Percentiles rank a stretch among this genome's conserved stretches.
These are phyloP conservation scores for Cheilosia variabilis DNA, from an alignment of 2,888 invertebrate genomes.

Conservation along the genomic window DNA sequence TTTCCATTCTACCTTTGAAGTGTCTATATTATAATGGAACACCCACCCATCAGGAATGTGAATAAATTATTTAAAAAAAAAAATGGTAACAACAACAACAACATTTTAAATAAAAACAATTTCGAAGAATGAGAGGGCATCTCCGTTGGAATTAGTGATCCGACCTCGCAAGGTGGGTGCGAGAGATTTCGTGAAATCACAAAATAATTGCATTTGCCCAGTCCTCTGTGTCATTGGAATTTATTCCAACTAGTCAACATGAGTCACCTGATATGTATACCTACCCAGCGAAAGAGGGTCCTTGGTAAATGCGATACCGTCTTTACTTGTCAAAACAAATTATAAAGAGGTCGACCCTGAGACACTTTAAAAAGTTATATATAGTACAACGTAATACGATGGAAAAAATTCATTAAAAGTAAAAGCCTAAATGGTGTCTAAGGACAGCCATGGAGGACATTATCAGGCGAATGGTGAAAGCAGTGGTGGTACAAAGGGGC, in stretches of 20 bases:
- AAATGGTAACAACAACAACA: not conserved
- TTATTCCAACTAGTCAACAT: constrained; percentile 68
- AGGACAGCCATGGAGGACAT: constrained; percentile 21
- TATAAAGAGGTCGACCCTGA: constrained; percentile 50
- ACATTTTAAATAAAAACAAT: constrained; percentile 6
- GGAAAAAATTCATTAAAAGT: constrained; percentile 60
- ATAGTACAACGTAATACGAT: constrained; percentile 16
- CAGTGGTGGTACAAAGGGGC: constrained; percentile 3
- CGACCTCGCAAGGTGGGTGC: constrained; percentile 11
- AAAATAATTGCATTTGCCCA: constrained; percentile 65
- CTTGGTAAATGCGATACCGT: constrained; percentile 22
- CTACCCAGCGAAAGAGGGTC: not conserved
- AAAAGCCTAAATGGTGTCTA: constrained; percentile 64
- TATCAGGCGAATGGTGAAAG: not conserved
- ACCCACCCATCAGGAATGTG: constrained; percentile 11
- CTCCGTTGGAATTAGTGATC: too few species aligned
- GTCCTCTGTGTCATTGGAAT: constrained; percentile 49
- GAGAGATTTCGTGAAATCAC: constrained; percentile 38
- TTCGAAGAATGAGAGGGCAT: constrained; percentile 1
- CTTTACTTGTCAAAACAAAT: constrained; percentile 63
- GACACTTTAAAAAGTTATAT: constrained; percentile 12
- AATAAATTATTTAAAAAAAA: constrained; percentile 60
- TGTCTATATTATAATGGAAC: constrained; percentile 7
- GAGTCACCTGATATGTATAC: constrained; percentile 41
- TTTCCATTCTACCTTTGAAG: constrained; percentile 27